Evolutionary conservation across 1,140 invertebrate genomes (phyloP), one percentile per base, ranked within the genome.

Genomic region (Halesus radiatus): DNA sequence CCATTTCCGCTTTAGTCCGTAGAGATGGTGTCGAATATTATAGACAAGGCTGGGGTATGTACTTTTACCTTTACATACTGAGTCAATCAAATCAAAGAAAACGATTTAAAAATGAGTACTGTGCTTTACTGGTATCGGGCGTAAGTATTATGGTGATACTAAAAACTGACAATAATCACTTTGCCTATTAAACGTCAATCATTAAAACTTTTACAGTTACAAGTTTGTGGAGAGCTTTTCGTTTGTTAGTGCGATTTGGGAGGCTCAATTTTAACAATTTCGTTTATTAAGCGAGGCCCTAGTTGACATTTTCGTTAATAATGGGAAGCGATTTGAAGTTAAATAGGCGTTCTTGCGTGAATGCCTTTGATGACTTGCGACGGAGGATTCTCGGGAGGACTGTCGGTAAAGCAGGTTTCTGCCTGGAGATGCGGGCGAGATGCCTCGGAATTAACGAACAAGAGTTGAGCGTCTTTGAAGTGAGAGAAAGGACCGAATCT

Each of bases 281-380:
- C 70, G 26, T 54, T 74, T 74, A 74, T 56, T 56, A 56, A 56
- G 52, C 23, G 29, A n/a, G 23, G 3, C 22, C 3, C 70, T 53
- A 54, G 70, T 56, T 74, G 74, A 77, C 76, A 58, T 78, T 78
- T 64, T 22, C 56, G 64, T 74, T 73, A 81, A 74, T 73, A 81
- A 78, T 73, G 66, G 75, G 62, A 74, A 74, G 56, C 68, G 80
- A 53, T 81, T 78, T 50, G 18, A 72, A 80, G 73, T 77, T 80
- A 76, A 68, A 76, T 53, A 52, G 79, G 64, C 74, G 79, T 70
- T 68, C 56, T 76, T 20, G 54, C 68, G 75, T 64, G 66, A 81
- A 78, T 66, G 76, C 79, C 74, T 81, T 80, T 80, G 79, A 80
- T 60, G 79, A 64, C 18, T 80, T 52, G 45, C 68, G 73, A 76